Evolutionary conservation across 2,797 vertebrate genomes (phyloP), one percentile per base, ranked within the genome.

Genomic region (Tadarida brasiliensis): DNA sequence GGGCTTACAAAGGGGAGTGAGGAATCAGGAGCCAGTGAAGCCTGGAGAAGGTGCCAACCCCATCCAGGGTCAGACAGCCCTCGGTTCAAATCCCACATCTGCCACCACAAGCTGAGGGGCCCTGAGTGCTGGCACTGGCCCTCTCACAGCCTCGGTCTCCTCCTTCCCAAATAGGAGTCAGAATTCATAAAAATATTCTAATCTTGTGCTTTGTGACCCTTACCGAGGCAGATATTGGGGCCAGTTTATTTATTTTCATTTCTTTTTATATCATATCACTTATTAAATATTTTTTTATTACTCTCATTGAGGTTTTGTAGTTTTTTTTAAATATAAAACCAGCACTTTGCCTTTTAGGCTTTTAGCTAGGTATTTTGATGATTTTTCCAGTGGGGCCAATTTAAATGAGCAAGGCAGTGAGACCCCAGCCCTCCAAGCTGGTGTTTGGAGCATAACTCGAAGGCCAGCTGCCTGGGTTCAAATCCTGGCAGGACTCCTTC

Each of bases 141-240:
- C 20, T 57, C 63, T 39, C 19, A 17, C 47, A 11, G 15, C 10
- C 20, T 49, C 6, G 0, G 35, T 67, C n/a, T 87, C 63, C n/a
- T 87, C 63, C 59, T 51, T 56, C 56, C 77, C n/a, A 51, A 28
- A 74, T 0, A 8, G 61, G 51, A 51, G 11, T 54, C 57, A 59
- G 59, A 56, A 74, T 2, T 33, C n/a, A 3, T 11, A 84, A 19
- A 30, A 44, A 61, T 2, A 39, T 26, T 44, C 57, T 33, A 2
- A 39, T 59, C 26, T 47, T 61, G 39, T 16, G 49, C 57, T 74
- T 61, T 5, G 70, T 20, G 49, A 87, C 76, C 54, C 67, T 78
- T 33, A 30, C n/a, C 0, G 4, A 24, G 19, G 33, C 15, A 3
- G 30, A 5, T 4, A 20, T 5, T 12, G 22, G 24, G 15, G 61